Conservation (phyloP, 2,113 vertebrate species). For the Thymallus thymallus region DNA sequence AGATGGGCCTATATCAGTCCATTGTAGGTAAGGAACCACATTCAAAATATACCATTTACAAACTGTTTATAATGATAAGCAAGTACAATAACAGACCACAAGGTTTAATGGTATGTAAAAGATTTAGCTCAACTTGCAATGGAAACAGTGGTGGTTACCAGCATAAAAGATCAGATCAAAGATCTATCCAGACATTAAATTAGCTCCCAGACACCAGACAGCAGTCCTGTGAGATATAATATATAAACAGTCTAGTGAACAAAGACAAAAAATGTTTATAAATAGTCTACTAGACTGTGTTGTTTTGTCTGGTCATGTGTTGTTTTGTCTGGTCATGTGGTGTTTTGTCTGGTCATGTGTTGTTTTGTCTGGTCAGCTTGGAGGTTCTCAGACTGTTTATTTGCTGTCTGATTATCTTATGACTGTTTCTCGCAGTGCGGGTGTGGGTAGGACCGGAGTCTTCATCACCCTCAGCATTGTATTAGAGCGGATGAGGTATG, state of each 20-base stretch:
- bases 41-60: too few relatives aligned
- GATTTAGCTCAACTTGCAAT: neutral
- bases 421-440: conserved; percentile 75
- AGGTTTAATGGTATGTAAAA: neutral
- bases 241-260: too few relatives aligned
- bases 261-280: too few relatives aligned
- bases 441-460: conserved; percentile 97
- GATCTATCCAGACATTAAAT: neutral
- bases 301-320: too few relatives aligned
- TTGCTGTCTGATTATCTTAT: conserved; percentile 16
- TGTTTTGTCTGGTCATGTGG: too few relatives aligned
- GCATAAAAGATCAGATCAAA: neutral
- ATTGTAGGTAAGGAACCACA: conserved; percentile 87
- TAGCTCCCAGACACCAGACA: neutral
- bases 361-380: too few relatives aligned
- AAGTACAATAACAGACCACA: neutral
- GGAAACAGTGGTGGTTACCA: neutral
- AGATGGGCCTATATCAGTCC: conserved; percentile 98
- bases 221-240: too few relatives aligned
- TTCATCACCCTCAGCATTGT: conserved; percentile 99
- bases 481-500: conserved; percentile 98
- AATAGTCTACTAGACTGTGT: neutral
- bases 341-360: too few relatives aligned
- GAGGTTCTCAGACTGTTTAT: too few relatives aligned
- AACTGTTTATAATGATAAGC: too few relatives aligned